Evolutionary conservation across 1,140 invertebrate species (phyloP).

Genomic region (Proales similis): DNA sequence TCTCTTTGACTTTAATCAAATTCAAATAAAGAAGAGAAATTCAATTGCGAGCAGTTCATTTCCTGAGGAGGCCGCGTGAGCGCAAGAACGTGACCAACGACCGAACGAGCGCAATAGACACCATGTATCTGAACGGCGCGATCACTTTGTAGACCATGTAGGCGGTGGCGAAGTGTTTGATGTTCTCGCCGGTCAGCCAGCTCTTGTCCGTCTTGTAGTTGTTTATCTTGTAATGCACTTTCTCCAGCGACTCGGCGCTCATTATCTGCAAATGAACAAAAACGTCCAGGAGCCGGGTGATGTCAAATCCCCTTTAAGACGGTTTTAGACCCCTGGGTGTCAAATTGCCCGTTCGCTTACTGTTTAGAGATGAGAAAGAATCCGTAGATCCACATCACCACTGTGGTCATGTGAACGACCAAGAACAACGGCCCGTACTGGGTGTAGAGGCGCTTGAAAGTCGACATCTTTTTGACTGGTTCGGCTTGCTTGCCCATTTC

Average conservation of each 20-base stretch:
- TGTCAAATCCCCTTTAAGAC: constrained; percentile 23
- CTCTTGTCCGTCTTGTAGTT: constrained; percentile 27
- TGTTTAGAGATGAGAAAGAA: constrained; percentile 32
- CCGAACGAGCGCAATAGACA: constrained; percentile 27
- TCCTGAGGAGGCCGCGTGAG: constrained; percentile 12
- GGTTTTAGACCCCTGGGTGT: neutral
- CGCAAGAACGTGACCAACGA: constrained; percentile 8
- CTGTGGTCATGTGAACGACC: constrained; percentile 30
- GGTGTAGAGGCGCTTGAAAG: constrained; percentile 29
- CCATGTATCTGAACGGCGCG: constrained; percentile 35
- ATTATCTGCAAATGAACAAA: constrained; percentile 21
- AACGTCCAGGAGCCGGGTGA: constrained; percentile 17
- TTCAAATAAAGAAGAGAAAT: neutral
- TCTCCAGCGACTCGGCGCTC: neutral
- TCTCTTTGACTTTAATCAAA: no score
- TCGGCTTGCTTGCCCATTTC: neutral
- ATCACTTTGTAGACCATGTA: constrained; percentile 38
- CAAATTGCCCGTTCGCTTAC: neutral
- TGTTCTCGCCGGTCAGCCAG: constrained; percentile 23
- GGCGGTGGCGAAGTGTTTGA: constrained; percentile 35
- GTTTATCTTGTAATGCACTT: constrained; percentile 30
- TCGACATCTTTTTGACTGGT: constrained; percentile 24
- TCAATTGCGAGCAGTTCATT: neutral
- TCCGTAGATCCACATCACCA: constrained; percentile 31
- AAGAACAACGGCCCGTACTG: constrained; percentile 29